A percentile compares a stretch with the other conserved stretches of the same genome.
phyloP scores from a whole-genome alignment of 2,797 vertebrate genomes.

The Pseudomugil tenellus region DNA sequence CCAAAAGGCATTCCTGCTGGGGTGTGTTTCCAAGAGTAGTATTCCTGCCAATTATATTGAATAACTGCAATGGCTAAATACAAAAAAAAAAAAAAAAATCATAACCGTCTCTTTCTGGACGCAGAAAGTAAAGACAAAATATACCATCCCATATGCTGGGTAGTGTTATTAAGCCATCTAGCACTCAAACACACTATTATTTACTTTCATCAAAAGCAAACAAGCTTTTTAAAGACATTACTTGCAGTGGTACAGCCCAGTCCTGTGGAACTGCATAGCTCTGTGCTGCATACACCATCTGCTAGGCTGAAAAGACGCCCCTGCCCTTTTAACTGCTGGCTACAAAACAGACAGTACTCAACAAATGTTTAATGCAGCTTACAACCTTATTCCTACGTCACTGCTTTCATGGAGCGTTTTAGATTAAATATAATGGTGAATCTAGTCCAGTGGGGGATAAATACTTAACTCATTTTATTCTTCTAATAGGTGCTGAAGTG shows the following conservation, averaged over 20 bases:
- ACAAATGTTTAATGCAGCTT: constrained; percentile 46
- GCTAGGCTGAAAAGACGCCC: constrained; percentile 54
- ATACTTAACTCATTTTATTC: constrained; percentile 44
- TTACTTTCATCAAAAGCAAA: constrained; percentile 46
- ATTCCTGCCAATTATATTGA: background rate
- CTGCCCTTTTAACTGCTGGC: constrained; percentile 50
- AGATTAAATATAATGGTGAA: constrained; percentile 38
- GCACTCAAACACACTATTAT: constrained; percentile 31
- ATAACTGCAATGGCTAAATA: background rate
- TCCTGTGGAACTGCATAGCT: constrained; percentile 39
- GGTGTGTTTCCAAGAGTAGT: constrained; percentile 15
- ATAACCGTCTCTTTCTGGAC: constrained; percentile 3
- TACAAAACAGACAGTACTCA: constrained; percentile 49
- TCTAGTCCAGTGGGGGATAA: constrained; percentile 14
- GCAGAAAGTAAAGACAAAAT: constrained; percentile 24
- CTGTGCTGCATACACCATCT: constrained; percentile 62
- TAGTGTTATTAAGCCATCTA: constrained; percentile 14
- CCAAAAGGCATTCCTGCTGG: constrained; percentile 17
- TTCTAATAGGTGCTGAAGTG: constrained; percentile 44
- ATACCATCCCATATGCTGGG: constrained; percentile 4
- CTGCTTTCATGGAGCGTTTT: constrained; percentile 24
- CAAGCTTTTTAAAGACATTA: constrained; percentile 31
- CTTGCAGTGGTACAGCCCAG: constrained; percentile 33
- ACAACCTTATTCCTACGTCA: constrained; percentile 36
- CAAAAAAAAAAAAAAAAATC: background rate